A percentile compares a stretch with the other conserved stretches of the same genome.
phyloP scores from a whole-genome alignment of 2,797 vertebrate species.

The Hippoglossus hippoglossus region DNA sequence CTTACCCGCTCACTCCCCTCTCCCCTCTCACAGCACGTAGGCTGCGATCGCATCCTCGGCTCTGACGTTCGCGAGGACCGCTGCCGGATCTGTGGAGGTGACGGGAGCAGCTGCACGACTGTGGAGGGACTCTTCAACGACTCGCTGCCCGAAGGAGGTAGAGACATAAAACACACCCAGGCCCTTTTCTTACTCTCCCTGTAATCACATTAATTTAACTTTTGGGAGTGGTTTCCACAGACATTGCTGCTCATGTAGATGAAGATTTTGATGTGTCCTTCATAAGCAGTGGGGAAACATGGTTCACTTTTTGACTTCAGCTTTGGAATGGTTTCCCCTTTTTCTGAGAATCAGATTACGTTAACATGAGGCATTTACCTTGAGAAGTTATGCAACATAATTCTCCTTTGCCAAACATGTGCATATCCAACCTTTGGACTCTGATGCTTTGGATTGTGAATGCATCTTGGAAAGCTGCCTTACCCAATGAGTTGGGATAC shows the following conservation, averaged over 20 bases:
- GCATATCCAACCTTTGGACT: slow-evolving; percentile 56
- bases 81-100: slow-evolving; percentile 93
- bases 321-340: slow-evolving; percentile 10
- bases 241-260: slow-evolving; percentile 10
- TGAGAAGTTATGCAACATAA: slow-evolving; percentile 50
- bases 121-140: slow-evolving; percentile 93
- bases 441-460: slow-evolving; percentile 39
- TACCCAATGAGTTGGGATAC: slow-evolving; percentile 49
- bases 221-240: slow-evolving; percentile 7
- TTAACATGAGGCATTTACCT: slow-evolving; percentile 45
- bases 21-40: slow-evolving; percentile 89
- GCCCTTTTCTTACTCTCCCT: not conserved
- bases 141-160: slow-evolving; percentile 92
- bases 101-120: slow-evolving; percentile 92
- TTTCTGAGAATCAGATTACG: slow-evolving; percentile 35
- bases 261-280: slow-evolving; percentile 19
- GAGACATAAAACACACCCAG: slow-evolving; percentile 13
- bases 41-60: slow-evolving; percentile 94
- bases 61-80: slow-evolving; percentile 95
- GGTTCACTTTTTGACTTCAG: slow-evolving; percentile 27
- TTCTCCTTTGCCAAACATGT: slow-evolving; percentile 59
- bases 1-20: slow-evolving; percentile 21
- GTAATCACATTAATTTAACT: not conserved
- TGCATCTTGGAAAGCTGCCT: slow-evolving; percentile 56
- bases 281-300: not conserved